Conservation (phyloP, 2,797 vertebrate species). For the Halcyon leucocephala region DNA sequence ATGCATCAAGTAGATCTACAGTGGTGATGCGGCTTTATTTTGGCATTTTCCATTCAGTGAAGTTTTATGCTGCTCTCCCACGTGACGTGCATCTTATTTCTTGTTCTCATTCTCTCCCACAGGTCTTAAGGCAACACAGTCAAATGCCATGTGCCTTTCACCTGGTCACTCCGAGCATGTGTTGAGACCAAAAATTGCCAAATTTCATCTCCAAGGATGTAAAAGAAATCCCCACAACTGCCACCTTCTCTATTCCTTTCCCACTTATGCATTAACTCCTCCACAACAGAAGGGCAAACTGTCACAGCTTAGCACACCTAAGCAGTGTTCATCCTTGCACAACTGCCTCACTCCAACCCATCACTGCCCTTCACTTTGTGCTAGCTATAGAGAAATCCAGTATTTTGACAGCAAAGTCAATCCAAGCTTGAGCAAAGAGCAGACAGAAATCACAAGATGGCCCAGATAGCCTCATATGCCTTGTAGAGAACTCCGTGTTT, state of each 20-base stretch:
- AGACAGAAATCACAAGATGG: not conserved
- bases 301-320: not conserved
- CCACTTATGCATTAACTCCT: rapidly evolving
- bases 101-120: not conserved
- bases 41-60: not conserved
- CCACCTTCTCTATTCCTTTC: not conserved
- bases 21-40: not conserved
- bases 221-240: not conserved
- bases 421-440: not conserved
- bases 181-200: not conserved
- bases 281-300: not conserved
- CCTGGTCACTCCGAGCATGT: not conserved
- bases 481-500: not conserved
- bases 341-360: not conserved
- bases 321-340: not conserved
- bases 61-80: not conserved
- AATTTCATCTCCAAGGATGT: not conserved
- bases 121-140: not conserved
- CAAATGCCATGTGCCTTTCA: rapidly evolving
- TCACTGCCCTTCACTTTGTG: not conserved
- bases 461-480: not conserved
- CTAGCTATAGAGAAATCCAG: not conserved
- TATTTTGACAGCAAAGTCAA: not conserved
- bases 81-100: not conserved
- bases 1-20: not conserved